Evolutionary conservation across 2,888 invertebrate species (phyloP), one percentile per base, ranked within the genome.

Genomic region (Teleogryllus oceanicus): DNA sequence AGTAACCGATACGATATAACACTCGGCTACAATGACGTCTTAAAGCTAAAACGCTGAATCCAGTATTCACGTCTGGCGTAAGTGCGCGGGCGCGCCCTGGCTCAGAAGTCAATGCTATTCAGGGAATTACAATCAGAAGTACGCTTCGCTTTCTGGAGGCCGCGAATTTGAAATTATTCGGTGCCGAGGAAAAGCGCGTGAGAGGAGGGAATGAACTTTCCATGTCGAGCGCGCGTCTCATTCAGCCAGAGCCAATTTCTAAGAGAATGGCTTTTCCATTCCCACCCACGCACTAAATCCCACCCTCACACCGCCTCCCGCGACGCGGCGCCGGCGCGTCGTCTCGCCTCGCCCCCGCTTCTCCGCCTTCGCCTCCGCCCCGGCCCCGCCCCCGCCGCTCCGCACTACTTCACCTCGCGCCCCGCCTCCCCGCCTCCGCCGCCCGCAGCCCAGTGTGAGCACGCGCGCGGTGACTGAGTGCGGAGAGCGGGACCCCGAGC

Each of bases 111-210:
- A 62, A 62, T 62, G 62, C 62, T 62, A 18, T 62, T n/a, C 62
- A n/a, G n/a, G 62, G 62, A 62, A 62, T 62, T 62, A 62, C 62
- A 62, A 62, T 62, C 62, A n/a, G 62, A 62, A 62, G n/a, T 62
- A 62, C 62, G n/a, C 13, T 62, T 62, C 16, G 62, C 62, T 62
- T 62, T 62, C 62, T 13, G 62, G n/a, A n/a, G n/a, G 62, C 62
- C 13, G 62, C 13, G 62, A 62, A n/a, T 62, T 62, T 62, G 62
- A n/a, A 62, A 62, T 62, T 62, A 62, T 62, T 62, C 62, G 62
- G 62, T 62, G 62, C n/a, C 62, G 62, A 62, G 62, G 62, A 62
- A n/a, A 13, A 62, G 62, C 62, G n/a, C 62, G 62, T 37, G n/a
- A 62, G 62, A 62, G 62, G 62, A 62, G 62, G 62, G 62, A 62